Conservation (phyloP, 1,140 invertebrate genomes). For the Colletes gigas region DNA sequence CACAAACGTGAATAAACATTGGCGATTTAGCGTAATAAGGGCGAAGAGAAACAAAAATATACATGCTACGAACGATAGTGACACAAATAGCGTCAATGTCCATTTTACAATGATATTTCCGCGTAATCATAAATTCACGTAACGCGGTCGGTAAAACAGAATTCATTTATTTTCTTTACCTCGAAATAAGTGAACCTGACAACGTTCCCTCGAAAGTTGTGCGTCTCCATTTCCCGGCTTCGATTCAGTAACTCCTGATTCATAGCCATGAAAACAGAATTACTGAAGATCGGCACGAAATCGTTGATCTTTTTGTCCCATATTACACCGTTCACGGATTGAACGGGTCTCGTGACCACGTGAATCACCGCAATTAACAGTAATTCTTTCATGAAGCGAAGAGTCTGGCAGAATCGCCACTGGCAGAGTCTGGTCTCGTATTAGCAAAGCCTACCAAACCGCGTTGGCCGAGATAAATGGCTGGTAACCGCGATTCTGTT, state of each 20-base stretch:
- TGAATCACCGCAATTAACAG: not conserved
- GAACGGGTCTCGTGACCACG: not conserved
- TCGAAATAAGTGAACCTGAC: conserved; percentile 47
- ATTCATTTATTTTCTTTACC: conserved; percentile 10
- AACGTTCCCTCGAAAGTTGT: conserved; percentile 59
- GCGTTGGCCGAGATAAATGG: too few species aligned
- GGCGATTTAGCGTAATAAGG: too few species aligned
- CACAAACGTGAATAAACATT: too few species aligned
- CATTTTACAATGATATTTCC: too few species aligned
- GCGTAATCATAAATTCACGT: too few species aligned
- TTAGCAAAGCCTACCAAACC: not conserved
- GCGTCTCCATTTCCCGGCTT: conserved; percentile 36
- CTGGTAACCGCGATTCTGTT: not conserved
- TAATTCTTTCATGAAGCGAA: not conserved
- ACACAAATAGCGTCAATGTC: too few species aligned
- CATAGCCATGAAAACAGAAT: conserved; percentile 5
- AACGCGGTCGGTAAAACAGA: too few species aligned
- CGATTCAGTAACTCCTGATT: conserved; percentile 13
- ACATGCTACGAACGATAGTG: too few species aligned
- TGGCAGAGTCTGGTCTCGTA: too few species aligned
- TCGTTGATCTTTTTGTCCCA: conserved; percentile 39
- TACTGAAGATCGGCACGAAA: conserved; percentile 52
- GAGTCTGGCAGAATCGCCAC: too few species aligned
- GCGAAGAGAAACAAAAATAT: too few species aligned
- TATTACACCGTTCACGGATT: conserved; percentile 46